phyloP scores from a whole-genome alignment of 1,140 invertebrate genomes.

The Physella acuta region DNA sequence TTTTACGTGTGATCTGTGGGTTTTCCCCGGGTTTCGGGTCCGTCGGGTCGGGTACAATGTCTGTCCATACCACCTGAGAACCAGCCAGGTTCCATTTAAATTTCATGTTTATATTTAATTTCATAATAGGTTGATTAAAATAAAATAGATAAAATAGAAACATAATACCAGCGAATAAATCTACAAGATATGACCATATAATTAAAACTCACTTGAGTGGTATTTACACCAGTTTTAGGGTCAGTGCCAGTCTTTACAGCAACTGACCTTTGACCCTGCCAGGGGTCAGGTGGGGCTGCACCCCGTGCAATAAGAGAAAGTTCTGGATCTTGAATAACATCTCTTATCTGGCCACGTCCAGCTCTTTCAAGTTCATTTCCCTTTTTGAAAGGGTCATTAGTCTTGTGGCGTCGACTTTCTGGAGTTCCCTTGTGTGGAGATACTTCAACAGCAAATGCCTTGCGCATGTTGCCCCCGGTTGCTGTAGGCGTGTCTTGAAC shows the following conservation, averaged over 20 bases:
- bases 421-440: constrained; percentile 13
- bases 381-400: constrained; percentile 2
- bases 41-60: constrained; percentile 39
- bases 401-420: neutral
- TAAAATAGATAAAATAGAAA: too few species aligned
- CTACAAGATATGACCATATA: too few species aligned
- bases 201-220: constrained; percentile 39
- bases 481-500: constrained; percentile 38
- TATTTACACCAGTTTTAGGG: constrained; percentile 36
- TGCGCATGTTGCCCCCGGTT: constrained; percentile 30
- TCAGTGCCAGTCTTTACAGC: constrained; percentile 42
- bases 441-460: constrained; percentile 31
- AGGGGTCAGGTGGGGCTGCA: constrained; percentile 33
- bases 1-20: constrained; percentile 44
- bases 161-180: too few species aligned
- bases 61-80: constrained; percentile 37
- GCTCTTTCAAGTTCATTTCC: too few species aligned
- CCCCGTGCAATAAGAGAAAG: constrained; percentile 33
- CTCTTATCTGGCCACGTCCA: constrained; percentile 1
- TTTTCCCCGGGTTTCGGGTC: constrained; percentile 38
- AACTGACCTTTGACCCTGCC: constrained; percentile 38
- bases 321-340: constrained; percentile 11
- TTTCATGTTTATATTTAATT: too few species aligned
- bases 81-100: too few species aligned
- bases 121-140: too few species aligned